Evolutionary conservation across 2,113 vertebrate species (phyloP).

Genomic region (Lophura nycthemera): DNA sequence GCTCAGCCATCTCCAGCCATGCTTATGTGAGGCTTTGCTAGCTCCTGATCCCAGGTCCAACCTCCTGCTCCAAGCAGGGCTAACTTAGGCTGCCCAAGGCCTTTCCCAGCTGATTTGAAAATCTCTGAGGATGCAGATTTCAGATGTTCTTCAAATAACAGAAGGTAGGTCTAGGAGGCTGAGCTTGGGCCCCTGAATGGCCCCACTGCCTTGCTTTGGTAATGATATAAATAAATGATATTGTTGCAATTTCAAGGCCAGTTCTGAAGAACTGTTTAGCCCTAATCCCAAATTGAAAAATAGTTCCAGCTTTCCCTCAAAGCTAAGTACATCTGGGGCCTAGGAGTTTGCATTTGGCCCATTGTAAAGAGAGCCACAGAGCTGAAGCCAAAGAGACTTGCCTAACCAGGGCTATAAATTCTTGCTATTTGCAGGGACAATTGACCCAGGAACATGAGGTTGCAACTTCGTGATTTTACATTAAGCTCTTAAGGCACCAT

Average conservation of each 20-base stretch:
- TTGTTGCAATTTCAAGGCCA: not conserved
- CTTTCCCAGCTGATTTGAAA: not conserved
- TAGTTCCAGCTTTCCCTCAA: conserved; percentile 16
- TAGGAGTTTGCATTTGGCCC: conserved; percentile 14
- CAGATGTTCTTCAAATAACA: not conserved
- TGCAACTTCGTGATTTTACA: conserved; percentile 53
- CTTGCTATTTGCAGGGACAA: conserved; percentile 29
- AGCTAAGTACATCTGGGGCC: not conserved
- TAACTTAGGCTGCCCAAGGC: not conserved
- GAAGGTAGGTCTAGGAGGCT: not conserved
- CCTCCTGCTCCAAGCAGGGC: not conserved
- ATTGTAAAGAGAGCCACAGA: not conserved
- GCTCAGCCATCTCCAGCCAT: no score
- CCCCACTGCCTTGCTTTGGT: not conserved
- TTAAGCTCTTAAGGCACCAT: conserved; percentile 37
- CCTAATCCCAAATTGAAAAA: not conserved
- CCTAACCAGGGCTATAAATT: conserved; percentile 55
- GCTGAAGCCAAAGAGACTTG: conserved; percentile 44
- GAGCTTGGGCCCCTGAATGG: not conserved
- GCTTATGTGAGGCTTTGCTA: no score
- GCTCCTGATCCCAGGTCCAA: not conserved
- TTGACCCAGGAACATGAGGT: conserved; percentile 49
- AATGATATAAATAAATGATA: not conserved
- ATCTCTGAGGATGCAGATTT: not conserved
- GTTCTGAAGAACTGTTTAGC: not conserved